Conservation (phyloP, 2,797 vertebrate species). For the Acanthurus lineatus region DNA sequence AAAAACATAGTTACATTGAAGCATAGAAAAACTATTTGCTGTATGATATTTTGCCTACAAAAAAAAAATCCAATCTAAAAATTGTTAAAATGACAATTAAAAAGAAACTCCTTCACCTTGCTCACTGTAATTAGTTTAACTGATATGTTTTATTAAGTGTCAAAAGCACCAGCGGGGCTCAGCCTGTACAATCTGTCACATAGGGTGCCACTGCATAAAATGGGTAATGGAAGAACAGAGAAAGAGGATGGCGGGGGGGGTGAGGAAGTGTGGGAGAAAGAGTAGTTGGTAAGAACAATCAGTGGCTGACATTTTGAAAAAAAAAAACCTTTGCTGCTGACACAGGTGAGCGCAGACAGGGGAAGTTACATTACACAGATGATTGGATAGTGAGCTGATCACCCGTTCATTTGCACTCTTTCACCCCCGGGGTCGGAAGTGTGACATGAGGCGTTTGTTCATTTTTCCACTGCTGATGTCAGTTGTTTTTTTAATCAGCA, state of each 20-base stretch:
- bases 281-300: constrained; percentile 53
- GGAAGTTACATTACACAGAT: constrained; percentile 61
- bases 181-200: constrained; percentile 55
- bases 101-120: constrained; percentile 61
- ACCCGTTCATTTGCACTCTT: constrained; percentile 86
- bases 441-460: constrained; percentile 81
- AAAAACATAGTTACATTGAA: too few species aligned
- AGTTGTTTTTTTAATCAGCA: constrained; percentile 83
- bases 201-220: constrained; percentile 42
- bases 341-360: constrained; percentile 69
- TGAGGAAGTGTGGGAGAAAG: constrained; percentile 26
- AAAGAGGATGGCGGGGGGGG: neutral
- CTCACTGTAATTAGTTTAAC: constrained; percentile 76
- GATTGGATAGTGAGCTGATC: constrained; percentile 73
- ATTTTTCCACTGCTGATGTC: constrained; percentile 83
- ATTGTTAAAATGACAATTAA: constrained; percentile 31
- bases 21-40: neutral
- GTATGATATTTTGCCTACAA: neutral
- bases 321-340: constrained; percentile 53
- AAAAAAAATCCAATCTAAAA: constrained; percentile 1
- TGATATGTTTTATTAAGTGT: constrained; percentile 81
- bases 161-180: constrained; percentile 75
- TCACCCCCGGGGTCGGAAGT: constrained; percentile 79
- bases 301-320: constrained; percentile 68
- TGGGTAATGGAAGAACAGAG: constrained; percentile 50